A percentile compares a stretch with the other conserved stretches of the same genome.
Evolutionary conservation across 2,888 invertebrate species (phyloP).

Genomic region (Iselma pallidipennis): DNA sequence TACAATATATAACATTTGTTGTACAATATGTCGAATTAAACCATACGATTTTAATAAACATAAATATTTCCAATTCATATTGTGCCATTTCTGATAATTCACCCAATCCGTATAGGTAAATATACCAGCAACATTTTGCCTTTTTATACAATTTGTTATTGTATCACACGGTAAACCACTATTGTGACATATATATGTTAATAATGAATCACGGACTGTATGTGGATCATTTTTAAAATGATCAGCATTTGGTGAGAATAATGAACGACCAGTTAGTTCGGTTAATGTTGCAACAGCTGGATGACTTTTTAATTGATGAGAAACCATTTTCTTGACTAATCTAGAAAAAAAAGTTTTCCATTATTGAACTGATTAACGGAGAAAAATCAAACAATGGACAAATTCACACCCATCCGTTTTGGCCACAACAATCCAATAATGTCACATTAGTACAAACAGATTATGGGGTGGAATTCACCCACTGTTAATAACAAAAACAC

Average conservation of each 20-base stretch:
- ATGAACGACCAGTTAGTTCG: conserved; percentile 65
- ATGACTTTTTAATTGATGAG: conserved; percentile 70
- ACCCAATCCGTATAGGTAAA: conserved; percentile 86
- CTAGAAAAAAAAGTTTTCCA: conserved; percentile 53
- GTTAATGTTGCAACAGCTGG: conserved; percentile 75
- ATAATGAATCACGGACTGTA: conserved; percentile 76
- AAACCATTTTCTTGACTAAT: conserved; percentile 63
- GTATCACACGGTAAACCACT: conserved; percentile 76
- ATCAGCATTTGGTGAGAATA: conserved; percentile 70
- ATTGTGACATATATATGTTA: conserved; percentile 86
- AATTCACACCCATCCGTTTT: no score
- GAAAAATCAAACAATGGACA: no score
- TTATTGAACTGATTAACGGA: no score
- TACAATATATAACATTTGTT: conserved; percentile 77
- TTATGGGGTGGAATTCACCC: no score
- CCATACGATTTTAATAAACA: conserved; percentile 80
- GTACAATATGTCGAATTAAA: conserved; percentile 78
- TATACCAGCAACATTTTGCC: conserved; percentile 73
- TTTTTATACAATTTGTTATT: conserved; percentile 53
- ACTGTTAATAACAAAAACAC: no score
- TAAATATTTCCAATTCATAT: conserved; percentile 64
- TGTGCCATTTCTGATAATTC: conserved; percentile 64
- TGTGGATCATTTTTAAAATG: conserved; percentile 67
- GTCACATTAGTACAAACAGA: neutral
- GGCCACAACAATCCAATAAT: no score